Evolutionary conservation across 1,140 invertebrate species (phyloP), one percentile per base, ranked within the genome.

Genomic region (Diachasma alloeum): DNA sequence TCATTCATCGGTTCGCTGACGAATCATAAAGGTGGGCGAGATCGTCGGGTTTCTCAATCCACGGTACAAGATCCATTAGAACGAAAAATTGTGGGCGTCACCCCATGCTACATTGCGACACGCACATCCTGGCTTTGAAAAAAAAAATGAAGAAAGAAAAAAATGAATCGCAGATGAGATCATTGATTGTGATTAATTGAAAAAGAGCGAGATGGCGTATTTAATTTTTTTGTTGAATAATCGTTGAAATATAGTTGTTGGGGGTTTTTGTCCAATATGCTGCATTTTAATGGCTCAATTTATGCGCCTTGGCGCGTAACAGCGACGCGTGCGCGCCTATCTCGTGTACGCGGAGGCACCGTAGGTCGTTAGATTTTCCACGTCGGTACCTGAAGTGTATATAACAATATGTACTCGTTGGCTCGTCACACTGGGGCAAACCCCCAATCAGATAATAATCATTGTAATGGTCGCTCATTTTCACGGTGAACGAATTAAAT

Each of bases 361-460:
- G 77, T 79, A 77, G 82, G 80, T 84, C 79, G 78, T 83, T 77
- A 81, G 70, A 79, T 81, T 81, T 81, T 81, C 75, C 75, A 81
- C 77, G 77, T 77, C 72, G 68, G 53, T 80, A 77, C 72, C 72
- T 67, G 72, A 24, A 48, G 39, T 48, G 19, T 46, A 72, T 46
- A 44, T 31, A 72, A 48, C 26, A 31, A 72, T 46, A 44, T 31
- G 68, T 70, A 48, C 42, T 48, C 42, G 56, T 70, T 48, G 37
- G 48, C 66, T 79, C 77, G 79, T 78, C 79, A 80, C 79, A 81
- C 79, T 48, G 63, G 39, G 68, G 70, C 48, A 76, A 53, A 19
- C 78, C 75, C 56, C 63, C 69, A 74, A 77, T 79, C 80, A 78
- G 78, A 79, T 81, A 79, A 46, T 74, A 42, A 48, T 56, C 15